Conservation (phyloP, 2,888 invertebrate genomes). For the Netelia fuscicornis region DNA sequence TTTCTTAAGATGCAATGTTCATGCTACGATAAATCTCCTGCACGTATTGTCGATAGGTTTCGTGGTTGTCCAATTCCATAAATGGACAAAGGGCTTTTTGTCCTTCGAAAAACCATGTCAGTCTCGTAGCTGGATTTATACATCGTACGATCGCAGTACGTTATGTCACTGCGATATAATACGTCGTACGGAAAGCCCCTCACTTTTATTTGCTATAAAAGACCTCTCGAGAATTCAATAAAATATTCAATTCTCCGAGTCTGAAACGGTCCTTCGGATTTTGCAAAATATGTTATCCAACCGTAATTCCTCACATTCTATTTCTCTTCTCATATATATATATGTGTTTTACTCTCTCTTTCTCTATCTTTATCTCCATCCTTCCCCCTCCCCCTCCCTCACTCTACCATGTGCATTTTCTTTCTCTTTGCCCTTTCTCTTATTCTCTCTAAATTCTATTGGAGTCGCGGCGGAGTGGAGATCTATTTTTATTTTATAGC, state of each 20-base stretch:
- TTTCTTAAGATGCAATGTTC: too few relatives aligned
- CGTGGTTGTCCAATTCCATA: neutral
- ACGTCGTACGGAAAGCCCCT: neutral
- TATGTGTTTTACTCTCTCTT: neutral
- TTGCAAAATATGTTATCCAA: conserved; percentile 50
- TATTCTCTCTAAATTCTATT: conserved; percentile 57
- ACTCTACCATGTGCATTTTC: conserved; percentile 19
- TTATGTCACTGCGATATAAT: neutral
- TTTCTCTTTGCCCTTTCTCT: conserved; percentile 4
- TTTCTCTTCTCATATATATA: neutral
- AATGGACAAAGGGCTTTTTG: neutral
- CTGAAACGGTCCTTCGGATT: conserved; percentile 39
- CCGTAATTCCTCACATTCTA: conserved; percentile 46
- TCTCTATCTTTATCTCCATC: conserved; percentile 14
- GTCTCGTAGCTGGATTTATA: neutral
- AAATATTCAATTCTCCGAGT: conserved; percentile 50
- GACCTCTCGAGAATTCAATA: conserved; percentile 37
- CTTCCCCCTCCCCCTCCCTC: conserved; percentile 8
- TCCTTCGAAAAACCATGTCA: neutral
- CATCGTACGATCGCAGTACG: neutral
- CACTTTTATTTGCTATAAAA: conserved; percentile 14
- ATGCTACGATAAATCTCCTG: too few relatives aligned
- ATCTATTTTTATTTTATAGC: conserved; percentile 67
- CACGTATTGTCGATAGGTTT: neutral
- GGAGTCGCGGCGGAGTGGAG: conserved; percentile 51